Evolutionary conservation across 2,797 vertebrate species (phyloP).

Genomic region (Babyrousa celebensis): DNA sequence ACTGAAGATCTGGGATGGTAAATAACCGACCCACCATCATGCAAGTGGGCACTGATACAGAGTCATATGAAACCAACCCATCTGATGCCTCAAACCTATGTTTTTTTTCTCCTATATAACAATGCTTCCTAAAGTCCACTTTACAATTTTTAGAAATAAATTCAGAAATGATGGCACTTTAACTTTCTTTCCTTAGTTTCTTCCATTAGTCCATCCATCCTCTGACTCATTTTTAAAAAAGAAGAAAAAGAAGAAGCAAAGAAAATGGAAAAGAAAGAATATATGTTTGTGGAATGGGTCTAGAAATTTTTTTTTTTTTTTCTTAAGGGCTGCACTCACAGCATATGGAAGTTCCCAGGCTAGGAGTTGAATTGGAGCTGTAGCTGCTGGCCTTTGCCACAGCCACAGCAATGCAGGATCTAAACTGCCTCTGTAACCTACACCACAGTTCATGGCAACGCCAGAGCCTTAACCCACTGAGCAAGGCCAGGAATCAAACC

Average conservation of each 20-base stretch:
- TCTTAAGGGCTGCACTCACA: too few species aligned
- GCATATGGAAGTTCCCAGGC: too few species aligned
- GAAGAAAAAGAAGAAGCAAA: not conserved
- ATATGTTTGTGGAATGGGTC: slow-evolving; percentile 6
- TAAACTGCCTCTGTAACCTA: too few species aligned
- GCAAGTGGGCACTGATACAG: not conserved
- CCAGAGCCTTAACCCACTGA: too few species aligned
- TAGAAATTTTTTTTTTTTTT: not conserved
- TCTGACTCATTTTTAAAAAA: not conserved
- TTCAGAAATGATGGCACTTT: slow-evolving; percentile 22
- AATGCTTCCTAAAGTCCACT: slow-evolving; percentile 17
- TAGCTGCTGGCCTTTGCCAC: too few species aligned
- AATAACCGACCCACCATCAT: not conserved
- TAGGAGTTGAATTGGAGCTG: too few species aligned
- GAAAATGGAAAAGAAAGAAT: not conserved
- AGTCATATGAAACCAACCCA: not conserved
- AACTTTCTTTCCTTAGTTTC: slow-evolving; percentile 15
- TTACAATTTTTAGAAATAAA: slow-evolving; percentile 69
- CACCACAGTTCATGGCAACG: too few species aligned
- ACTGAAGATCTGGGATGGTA: not conserved
- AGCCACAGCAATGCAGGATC: too few species aligned
- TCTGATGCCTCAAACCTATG: not conserved
- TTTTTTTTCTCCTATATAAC: not conserved
- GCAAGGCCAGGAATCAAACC: too few species aligned
- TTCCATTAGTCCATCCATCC: not conserved